A percentile compares a stretch with the other conserved stretches of the same genome.
Conservation (phyloP, 2,797 vertebrate species). For the Platalea minor region DNA sequence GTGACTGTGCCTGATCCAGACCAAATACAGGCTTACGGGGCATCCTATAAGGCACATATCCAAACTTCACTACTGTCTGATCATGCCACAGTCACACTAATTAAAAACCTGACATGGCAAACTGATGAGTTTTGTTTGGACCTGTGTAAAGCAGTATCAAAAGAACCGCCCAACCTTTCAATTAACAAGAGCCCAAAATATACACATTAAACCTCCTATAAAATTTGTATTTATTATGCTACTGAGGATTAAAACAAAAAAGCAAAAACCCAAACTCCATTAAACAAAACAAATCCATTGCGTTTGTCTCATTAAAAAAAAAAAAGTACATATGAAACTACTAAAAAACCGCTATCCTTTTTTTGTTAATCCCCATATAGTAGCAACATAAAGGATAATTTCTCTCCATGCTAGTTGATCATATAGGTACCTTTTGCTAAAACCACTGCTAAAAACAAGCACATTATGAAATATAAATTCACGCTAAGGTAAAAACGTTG, state of each 20-base stretch:
- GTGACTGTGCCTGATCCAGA: neutral
- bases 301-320: neutral
- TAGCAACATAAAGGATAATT: neutral
- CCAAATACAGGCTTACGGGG: neutral
- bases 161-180: neutral
- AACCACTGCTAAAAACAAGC: neutral
- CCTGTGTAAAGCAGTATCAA: neutral
- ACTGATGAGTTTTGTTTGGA: neutral
- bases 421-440: neutral
- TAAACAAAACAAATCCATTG: neutral
- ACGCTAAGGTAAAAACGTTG: neutral
- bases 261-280: neutral
- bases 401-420: neutral
- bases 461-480: neutral
- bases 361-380: neutral
- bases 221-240: neutral
- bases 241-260: neutral
- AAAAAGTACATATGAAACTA: neutral
- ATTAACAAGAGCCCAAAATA: neutral
- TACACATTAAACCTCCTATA: neutral
- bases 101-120: neutral
- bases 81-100: neutral
- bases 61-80: neutral
- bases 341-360: neutral
- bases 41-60: neutral